Conservation (phyloP, 2,113 vertebrate genomes). For the Ramphastos sulfuratus region DNA sequence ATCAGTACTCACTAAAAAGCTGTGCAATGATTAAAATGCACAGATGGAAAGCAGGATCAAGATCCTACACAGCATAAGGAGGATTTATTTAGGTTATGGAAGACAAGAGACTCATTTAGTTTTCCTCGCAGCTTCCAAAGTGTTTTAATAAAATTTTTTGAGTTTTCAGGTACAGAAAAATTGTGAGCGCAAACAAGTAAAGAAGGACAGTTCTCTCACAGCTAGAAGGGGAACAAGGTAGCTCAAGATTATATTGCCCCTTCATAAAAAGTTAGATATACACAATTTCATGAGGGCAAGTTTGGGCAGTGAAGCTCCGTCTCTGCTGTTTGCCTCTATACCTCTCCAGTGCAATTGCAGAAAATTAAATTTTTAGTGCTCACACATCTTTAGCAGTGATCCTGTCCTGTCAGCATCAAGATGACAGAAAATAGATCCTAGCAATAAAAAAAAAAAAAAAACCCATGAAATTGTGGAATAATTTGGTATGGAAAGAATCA, state of each 20-base stretch:
- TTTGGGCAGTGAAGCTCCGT: background rate
- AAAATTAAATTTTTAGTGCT: background rate
- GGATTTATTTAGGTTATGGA: background rate
- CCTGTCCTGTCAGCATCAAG: background rate
- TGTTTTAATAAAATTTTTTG: background rate
- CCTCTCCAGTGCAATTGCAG: background rate
- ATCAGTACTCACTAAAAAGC: background rate
- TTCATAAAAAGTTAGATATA: background rate
- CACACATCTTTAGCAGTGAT: background rate
- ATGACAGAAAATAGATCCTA: background rate
- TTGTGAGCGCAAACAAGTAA: background rate
- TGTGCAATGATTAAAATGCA: background rate
- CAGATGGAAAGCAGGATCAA: fast-evolving
- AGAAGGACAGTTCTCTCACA: background rate
- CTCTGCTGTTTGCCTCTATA: background rate
- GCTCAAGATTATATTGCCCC: background rate
- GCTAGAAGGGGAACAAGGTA: background rate
- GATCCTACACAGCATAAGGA: background rate
- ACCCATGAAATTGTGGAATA: background rate
- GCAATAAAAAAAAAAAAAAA: background rate
- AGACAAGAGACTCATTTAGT: background rate
- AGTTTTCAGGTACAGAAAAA: background rate
- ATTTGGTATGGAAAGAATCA: background rate
- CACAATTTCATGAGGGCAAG: background rate
- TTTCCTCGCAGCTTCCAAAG: background rate